Base-by-base conservation (phyloP, 2,888 invertebrate species). In the Mythimna impura region DNA sequence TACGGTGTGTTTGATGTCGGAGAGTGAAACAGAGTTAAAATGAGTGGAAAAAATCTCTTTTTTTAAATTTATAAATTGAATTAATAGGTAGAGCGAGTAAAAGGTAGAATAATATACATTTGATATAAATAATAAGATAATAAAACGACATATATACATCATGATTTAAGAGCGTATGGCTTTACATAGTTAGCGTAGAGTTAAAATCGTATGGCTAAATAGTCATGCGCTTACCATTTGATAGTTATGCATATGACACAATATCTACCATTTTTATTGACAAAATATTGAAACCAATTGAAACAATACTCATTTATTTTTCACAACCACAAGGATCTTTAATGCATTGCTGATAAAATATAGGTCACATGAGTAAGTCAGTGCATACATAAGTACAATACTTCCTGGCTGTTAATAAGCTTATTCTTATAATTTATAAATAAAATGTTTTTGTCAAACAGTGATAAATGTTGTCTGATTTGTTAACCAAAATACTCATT, bases 371-470 rank as follows among this genome's bases (percentile, higher is more conserved):
- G 66, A 34, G 47, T 67, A 70, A 74, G 60, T 71, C 66, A 73
- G 71, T 77, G 69, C 63, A 76, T 73, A 65, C 63, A 76, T 71
- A 80, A 71, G 74, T 72, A 69, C 69, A 87, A 77, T 71, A 84
- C 86, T 92, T 93, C 89, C 91, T 91, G 90, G 88, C 84, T 80
- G 80, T 85, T 82, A 58, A 82, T 88, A 89, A 87, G 90, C 90
- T 90, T 89, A 85, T 90, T 91, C 82, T 81, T 76, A 40, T 80
- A 73, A 81, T 86, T 86, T 84, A 84, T 86, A 87, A 84, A 85
- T 82, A 73, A 66, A 67, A 63, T 75, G 55, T 75, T 73, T 81
- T 66, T 76, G 63, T 78, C 58, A 65, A 60, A 67, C 65, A 58
- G 8, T 75, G 78, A 82, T 84, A 80, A 76, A 70, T 43, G 30